phyloP scores from a whole-genome alignment of 2,113 vertebrate species.

The Thinocorus orbignyianus region DNA sequence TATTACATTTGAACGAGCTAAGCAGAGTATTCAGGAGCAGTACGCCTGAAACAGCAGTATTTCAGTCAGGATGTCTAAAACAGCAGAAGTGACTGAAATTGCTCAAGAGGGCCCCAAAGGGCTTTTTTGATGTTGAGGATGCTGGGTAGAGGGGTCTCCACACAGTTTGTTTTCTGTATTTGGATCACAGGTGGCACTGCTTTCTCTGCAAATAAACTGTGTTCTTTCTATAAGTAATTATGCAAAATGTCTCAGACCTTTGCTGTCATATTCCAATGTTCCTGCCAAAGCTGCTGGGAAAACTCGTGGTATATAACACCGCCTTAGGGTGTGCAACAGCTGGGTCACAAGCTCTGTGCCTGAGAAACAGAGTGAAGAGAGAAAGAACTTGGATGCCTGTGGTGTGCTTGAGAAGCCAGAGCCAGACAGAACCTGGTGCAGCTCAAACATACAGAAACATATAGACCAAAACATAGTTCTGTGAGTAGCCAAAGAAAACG shows the following conservation, averaged over 20 bases:
- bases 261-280: neutral
- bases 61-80: neutral
- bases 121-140: neutral
- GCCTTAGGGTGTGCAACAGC: neutral
- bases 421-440: neutral
- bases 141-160: neutral
- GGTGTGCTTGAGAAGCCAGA: neutral
- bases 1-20: neutral
- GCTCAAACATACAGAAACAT: neutral
- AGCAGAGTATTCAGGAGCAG: neutral
- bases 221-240: neutral
- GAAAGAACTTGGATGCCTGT: neutral
- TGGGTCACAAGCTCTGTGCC: neutral
- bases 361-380: neutral
- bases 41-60: neutral
- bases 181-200: neutral
- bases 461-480: neutral
- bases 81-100: neutral
- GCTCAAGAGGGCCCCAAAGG: neutral
- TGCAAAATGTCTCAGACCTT: neutral
- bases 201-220: neutral
- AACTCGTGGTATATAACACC: rapidly evolving
- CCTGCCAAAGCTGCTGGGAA: neutral
- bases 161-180: neutral
- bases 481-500: neutral